Evolutionary conservation across 2,797 vertebrate genomes (phyloP).

Genomic region (Amblyopsis hoosieri): DNA sequence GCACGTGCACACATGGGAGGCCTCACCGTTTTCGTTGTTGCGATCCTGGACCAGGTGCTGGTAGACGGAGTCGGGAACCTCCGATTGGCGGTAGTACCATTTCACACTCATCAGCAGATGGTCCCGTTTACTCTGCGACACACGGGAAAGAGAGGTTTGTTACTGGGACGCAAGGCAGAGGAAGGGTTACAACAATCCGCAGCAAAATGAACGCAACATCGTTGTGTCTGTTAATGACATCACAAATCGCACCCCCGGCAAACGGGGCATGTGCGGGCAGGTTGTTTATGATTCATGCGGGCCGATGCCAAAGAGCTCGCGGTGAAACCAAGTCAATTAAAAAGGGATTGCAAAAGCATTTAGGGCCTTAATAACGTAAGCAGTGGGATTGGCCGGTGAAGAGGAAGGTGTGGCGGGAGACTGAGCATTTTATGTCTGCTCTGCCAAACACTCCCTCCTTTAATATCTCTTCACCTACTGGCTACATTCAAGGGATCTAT

Average conservation of each 20-base stretch:
- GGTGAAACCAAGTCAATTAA: slow-evolving; percentile 77
- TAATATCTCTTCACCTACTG: slow-evolving; percentile 17
- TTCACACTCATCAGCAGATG: slow-evolving; percentile 99
- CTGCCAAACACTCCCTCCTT: slow-evolving; percentile 13
- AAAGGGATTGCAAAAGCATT: slow-evolving; percentile 75
- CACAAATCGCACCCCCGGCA: slow-evolving; percentile 68
- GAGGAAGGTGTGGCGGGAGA: slow-evolving; percentile 8
- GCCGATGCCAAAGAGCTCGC: slow-evolving; percentile 64
- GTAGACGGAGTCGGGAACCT: slow-evolving; percentile 99
- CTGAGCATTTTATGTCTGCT: slow-evolving; percentile 15
- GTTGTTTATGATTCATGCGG: slow-evolving; percentile 56
- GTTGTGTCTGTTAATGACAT: slow-evolving; percentile 72
- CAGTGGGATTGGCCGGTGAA: slow-evolving; percentile 49
- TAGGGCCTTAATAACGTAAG: slow-evolving; percentile 77
- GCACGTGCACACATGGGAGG: slow-evolving; percentile 9
- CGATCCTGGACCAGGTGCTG: slow-evolving; percentile 99
- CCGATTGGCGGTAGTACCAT: slow-evolving; percentile 99
- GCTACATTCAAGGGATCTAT: slow-evolving; percentile 12
- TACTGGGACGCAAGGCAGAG: slow-evolving; percentile 10
- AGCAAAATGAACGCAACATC: slow-evolving; percentile 68
- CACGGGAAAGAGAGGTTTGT: slow-evolving; percentile 50
- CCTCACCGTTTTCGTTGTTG: slow-evolving; percentile 97
- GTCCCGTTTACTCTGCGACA: slow-evolving; percentile 98
- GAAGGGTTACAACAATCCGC: slow-evolving; percentile 29
- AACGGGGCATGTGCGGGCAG: slow-evolving; percentile 54